Base-by-base conservation (phyloP, 2,888 invertebrate genomes). In the Uloborus plumipes region DNA sequence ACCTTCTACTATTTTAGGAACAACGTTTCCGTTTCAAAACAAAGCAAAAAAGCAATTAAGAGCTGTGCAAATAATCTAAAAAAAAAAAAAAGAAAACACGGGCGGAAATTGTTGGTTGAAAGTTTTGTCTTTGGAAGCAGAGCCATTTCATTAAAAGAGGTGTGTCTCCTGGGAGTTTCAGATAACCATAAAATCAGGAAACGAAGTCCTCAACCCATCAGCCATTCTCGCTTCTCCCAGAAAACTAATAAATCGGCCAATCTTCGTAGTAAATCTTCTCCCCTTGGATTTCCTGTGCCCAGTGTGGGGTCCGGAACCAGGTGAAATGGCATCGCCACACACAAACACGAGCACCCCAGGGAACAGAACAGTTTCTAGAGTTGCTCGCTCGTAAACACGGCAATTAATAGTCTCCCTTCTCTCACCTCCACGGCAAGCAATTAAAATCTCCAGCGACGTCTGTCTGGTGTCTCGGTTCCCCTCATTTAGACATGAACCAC, bases 311-410 rank as follows among this genome's bases (percentile, higher is more conserved):
- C 20, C 55, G 47, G 51, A 61, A 55, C 62, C 77, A 77, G 77
- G 77, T 77, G 77, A 77, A 70, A 69, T 22, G 22, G 39, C n/a
- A n/a, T 55, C 39, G 49, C 70, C 77, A 64, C 77, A 77, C 77
- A 77, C 77, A 70, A 70, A 49, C 58, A 53, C 26, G 20, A 39
- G 39, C 20, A 61, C 39, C 65, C 50, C 64, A 18, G 11, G 50
- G 66, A 59, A 66, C 22, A 53, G 39, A 39, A 50, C 61, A 50
- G 49, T 39, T 39, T 39, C 39, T 39, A 39, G 26, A 26, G n/a
- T 22, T 3, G 39, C 16, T 22, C 58, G 16, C 47, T 58, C 53
- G 49, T 65, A 59, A 71, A 59, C 59, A 50, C 51, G 26, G 78
- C 72, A 65, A 72, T 78, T 78, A 71, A 72, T 64, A 26, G 72